Evolutionary conservation across 1,140 invertebrate species (phyloP).

Genomic region (Panagrolaimus sp.): DNA sequence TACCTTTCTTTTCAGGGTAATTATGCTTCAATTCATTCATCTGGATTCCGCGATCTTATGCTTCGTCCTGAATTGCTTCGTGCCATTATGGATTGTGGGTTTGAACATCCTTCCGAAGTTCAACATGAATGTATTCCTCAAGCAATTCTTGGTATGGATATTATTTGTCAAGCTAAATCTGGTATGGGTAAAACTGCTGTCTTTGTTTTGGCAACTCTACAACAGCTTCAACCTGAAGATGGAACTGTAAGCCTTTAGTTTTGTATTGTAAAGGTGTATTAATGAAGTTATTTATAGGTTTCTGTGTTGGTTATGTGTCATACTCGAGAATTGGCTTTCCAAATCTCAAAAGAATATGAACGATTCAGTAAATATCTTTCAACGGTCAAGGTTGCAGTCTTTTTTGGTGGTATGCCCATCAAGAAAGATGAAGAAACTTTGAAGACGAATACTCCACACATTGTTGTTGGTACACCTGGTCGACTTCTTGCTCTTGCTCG

Average conservation of each 20-base stretch:
- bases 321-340: constrained; percentile 92
- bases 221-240: constrained; percentile 86
- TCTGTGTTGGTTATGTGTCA: constrained; percentile 97
- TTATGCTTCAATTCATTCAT: constrained; percentile 96
- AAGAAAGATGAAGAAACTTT: constrained; percentile 91
- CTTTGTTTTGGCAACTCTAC: constrained; percentile 93
- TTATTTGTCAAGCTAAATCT: constrained; percentile 97
- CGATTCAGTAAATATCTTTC: constrained; percentile 96
- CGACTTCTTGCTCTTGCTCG: constrained; percentile 84
- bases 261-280: background rate
- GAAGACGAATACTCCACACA: constrained; percentile 88
- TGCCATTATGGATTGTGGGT: constrained; percentile 97
- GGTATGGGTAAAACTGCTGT: constrained; percentile 99
- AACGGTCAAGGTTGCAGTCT: constrained; percentile 84
- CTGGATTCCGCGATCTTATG: constrained; percentile 71
- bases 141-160: constrained; percentile 97
- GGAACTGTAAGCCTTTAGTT: constrained; percentile 69
- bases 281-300: constrained; percentile 64
- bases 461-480: constrained; percentile 95
- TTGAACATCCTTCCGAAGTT: constrained; percentile 99
- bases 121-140: constrained; percentile 99
- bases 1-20: constrained; percentile 70
- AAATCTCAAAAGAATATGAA: constrained; percentile 98
- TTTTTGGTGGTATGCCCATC: constrained; percentile 92
- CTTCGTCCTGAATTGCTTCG: constrained; percentile 93